Evolutionary conservation across 2,797 vertebrate species (phyloP).

Genomic region (Acipenser ruthenus): DNA sequence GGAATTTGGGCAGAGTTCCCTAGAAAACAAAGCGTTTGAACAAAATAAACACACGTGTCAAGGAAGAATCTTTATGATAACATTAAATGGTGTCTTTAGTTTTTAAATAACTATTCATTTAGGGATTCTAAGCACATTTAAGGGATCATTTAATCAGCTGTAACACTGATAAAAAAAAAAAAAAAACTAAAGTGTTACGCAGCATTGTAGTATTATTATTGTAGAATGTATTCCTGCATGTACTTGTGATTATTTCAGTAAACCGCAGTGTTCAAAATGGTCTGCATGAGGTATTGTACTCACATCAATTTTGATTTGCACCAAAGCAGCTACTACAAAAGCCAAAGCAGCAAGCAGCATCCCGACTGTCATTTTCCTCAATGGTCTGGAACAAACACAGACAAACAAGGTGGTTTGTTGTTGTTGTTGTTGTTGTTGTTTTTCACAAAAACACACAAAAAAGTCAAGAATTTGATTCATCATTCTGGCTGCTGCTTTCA

Average conservation of each 20-base stretch:
- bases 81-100: no score
- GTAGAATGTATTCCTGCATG: no score
- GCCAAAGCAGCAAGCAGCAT: conserved; percentile 84
- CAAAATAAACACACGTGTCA: no score
- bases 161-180: no score
- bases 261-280: not conserved
- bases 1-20: conserved; percentile 80
- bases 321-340: conserved; percentile 75
- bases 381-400: conserved; percentile 53
- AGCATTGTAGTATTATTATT: no score
- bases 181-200: no score
- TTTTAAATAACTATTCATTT: no score
- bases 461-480: conserved; percentile 14
- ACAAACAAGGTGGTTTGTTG: not conserved
- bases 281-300: conserved; percentile 43
- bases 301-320: conserved; percentile 86
- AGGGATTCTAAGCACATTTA: no score
- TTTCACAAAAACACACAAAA: not conserved
- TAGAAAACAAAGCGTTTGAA: conserved; percentile 36
- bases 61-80: no score
- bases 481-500: not conserved
- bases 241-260: not conserved
- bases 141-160: no score
- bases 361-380: conserved; percentile 87
- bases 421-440: no score